Conservation (phyloP, 2,797 vertebrate species). For the Galago senegalensis region DNA sequence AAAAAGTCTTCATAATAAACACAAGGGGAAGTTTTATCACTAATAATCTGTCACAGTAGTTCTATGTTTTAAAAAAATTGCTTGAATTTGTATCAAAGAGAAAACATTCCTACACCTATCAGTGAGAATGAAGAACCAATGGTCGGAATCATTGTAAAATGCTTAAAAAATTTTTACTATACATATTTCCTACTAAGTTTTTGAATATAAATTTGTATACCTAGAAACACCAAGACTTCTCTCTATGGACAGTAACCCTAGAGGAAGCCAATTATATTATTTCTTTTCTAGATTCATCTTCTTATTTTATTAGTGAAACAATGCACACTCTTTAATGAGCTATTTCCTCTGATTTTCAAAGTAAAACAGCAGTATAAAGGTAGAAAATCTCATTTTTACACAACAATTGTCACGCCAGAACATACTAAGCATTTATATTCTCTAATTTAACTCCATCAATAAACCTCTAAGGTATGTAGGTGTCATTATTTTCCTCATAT, state of each 20-base stretch:
- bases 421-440: neutral
- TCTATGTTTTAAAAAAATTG: neutral
- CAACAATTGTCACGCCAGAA: neutral
- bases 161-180: slow-evolving; percentile 37
- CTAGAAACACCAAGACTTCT: slow-evolving; percentile 10
- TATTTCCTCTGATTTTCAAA: slow-evolving; percentile 55
- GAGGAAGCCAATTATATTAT: slow-evolving; percentile 36
- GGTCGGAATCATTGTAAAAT: neutral
- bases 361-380: slow-evolving; percentile 41
- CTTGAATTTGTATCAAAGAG: neutral
- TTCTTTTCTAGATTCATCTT: neutral
- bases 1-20: slow-evolving; percentile 14
- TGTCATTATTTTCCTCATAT: neutral
- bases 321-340: neutral
- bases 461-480: neutral
- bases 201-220: slow-evolving; percentile 1
- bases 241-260: neutral
- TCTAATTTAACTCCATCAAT: neutral
- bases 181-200: neutral
- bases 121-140: slow-evolving; percentile 24
- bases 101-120: neutral
- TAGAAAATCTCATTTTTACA: slow-evolving; percentile 4
- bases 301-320: slow-evolving; percentile 50
- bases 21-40: neutral
- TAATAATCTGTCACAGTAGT: neutral